phyloP scores from a whole-genome alignment of 2,888 invertebrate genomes.

The Lepidocyrtinus sp. region DNA sequence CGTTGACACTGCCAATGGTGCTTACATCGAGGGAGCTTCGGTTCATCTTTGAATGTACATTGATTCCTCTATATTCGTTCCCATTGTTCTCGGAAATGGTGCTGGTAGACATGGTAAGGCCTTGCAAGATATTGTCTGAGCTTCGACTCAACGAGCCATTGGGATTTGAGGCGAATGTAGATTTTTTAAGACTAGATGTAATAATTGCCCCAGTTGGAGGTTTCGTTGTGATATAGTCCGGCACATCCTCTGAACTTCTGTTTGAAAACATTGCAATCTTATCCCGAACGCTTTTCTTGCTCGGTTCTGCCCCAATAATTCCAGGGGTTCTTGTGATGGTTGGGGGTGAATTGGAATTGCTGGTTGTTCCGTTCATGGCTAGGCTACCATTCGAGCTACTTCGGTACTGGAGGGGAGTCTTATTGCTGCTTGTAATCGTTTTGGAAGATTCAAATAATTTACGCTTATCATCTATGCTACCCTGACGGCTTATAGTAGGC shows the following conservation, averaged over 20 bases:
- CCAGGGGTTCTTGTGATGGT: conserved; percentile 38
- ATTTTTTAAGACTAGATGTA: conserved; percentile 67
- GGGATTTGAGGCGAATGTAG: conserved; percentile 27
- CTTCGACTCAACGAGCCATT: conserved; percentile 38
- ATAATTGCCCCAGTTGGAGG: conserved; percentile 46
- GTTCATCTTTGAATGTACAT: conserved; percentile 46
- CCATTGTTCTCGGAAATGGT: conserved; percentile 42
- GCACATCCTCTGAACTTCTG: conserved; percentile 70
- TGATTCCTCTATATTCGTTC: conserved; percentile 37
- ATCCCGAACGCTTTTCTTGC: conserved; percentile 86
- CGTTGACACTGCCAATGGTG: conserved; percentile 22
- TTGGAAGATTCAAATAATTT: conserved; percentile 59
- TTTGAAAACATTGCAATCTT: conserved; percentile 90
- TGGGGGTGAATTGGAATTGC: conserved; percentile 30
- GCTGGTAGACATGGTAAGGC: conserved; percentile 43
- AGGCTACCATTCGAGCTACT: conserved; percentile 36
- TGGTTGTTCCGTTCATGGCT: conserved; percentile 41
- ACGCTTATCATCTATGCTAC: conserved; percentile 67
- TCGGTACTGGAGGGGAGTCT: conserved; percentile 35
- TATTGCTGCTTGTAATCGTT: background rate
- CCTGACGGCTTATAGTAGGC: conserved; percentile 50
- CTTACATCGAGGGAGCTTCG: conserved; percentile 53
- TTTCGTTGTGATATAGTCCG: conserved; percentile 39
- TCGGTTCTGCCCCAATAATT: conserved; percentile 79
- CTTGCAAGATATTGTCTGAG: conserved; percentile 56